Percentiles rank a stretch among this genome's conserved stretches.
These are phyloP conservation scores for Drosophila tsacasi DNA, from an alignment of 1,140 invertebrate genomes.

Conservation along the genomic window DNA sequence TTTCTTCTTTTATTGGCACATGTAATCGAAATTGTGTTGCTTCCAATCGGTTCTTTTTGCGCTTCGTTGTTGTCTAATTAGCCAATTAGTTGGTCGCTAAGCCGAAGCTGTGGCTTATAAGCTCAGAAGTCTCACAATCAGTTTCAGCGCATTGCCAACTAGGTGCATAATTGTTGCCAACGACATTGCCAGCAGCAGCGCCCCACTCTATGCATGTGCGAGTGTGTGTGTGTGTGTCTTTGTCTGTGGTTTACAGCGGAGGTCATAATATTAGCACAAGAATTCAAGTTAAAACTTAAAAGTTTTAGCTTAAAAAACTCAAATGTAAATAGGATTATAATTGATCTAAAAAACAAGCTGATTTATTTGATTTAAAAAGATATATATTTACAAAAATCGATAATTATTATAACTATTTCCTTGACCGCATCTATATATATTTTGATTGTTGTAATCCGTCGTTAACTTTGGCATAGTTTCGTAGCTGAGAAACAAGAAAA, in stretches of 20 bases:
- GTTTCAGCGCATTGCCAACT: conserved; percentile 45
- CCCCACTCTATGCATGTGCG: conserved; percentile 8
- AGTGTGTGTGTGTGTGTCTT: conserved; percentile 4
- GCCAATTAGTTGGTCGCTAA: conserved; percentile 56
- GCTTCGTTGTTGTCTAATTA: conserved; percentile 54
- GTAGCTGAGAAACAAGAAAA: conserved; percentile 69
- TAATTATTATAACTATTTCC: neutral
- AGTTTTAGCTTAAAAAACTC: too few species aligned
- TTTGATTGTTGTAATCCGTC: conserved; percentile 76
- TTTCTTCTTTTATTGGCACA: conserved; percentile 25
- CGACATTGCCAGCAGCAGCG: conserved; percentile 39
- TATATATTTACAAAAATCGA: neutral
- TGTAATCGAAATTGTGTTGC: conserved; percentile 49
- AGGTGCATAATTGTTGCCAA: conserved; percentile 60
- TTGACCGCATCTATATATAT: conserved; percentile 25
- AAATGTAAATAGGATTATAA: neutral
- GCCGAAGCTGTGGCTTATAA: conserved; percentile 41
- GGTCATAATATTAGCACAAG: conserved; percentile 12
- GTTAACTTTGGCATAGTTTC: conserved; percentile 81
- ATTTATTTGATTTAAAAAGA: neutral
- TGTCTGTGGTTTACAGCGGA: neutral
- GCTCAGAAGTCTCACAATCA: conserved; percentile 20
- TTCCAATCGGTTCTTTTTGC: conserved; percentile 32
- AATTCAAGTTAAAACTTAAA: neutral
- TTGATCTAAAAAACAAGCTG: neutral